Conservation (phyloP, 2,888 invertebrate genomes). For the Leucania comma region DNA sequence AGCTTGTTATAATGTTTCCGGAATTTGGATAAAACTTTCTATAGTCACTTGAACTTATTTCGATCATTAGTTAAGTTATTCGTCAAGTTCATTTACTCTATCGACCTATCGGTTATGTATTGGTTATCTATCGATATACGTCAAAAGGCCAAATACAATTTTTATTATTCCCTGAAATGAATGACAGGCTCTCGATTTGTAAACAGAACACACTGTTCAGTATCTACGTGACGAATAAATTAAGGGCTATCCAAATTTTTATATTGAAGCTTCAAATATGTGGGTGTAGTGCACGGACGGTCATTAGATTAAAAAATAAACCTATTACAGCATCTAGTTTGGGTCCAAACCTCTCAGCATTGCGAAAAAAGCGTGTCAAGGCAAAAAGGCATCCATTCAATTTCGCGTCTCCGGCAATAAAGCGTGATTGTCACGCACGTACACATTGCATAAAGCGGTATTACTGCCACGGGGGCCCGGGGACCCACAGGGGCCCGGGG, state of each 20-base stretch:
- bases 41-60: no score
- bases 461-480: constrained; percentile 66
- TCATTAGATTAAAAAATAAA: constrained; percentile 17
- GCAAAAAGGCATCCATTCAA: constrained; percentile 82
- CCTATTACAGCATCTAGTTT: constrained; percentile 35
- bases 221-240: not conserved
- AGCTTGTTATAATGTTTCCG: constrained; percentile 41
- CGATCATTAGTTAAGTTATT: no score
- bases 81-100: no score
- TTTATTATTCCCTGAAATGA: no score
- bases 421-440: constrained; percentile 90
- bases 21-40: constrained; percentile 13
- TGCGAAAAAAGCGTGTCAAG: constrained; percentile 63
- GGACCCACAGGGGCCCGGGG: constrained; percentile 21
- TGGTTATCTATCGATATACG: no score
- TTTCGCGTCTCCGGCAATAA: constrained; percentile 84
- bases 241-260: not conserved
- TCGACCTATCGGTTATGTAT: no score
- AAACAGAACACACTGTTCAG: not conserved
- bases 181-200: not conserved
- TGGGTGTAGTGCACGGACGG: not conserved
- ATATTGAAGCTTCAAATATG: not conserved
- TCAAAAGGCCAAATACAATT: no score
- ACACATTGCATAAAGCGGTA: constrained; percentile 84
- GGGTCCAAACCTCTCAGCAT: constrained; percentile 48